phyloP scores from a whole-genome alignment of 2,797 vertebrate species.

The Notamacropus eugenii region DNA sequence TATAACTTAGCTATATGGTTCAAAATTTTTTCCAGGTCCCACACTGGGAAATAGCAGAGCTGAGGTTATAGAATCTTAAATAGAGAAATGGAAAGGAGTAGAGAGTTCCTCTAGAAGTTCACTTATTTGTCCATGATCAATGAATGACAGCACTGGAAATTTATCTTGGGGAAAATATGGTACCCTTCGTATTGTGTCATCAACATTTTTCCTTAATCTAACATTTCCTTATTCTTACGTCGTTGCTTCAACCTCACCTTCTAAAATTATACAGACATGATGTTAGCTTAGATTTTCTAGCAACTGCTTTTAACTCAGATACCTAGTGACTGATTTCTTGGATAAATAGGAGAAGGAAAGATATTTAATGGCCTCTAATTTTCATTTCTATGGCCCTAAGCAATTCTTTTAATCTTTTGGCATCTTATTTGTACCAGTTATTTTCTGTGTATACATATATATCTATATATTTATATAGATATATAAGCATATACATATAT shows the following conservation, averaged over 20 bases:
- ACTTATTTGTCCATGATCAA: neutral
- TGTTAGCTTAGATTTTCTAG: neutral
- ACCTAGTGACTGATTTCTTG: neutral
- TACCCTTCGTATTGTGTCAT: neutral
- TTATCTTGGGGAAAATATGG: neutral
- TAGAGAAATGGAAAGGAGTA: neutral
- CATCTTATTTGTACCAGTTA: conserved; percentile 1
- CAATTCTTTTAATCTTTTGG: neutral
- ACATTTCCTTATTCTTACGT: neutral
- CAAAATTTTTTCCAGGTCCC: neutral
- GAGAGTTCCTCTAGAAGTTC: neutral
- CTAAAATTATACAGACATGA: neutral
- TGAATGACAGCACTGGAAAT: neutral
- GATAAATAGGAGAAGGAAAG: neutral
- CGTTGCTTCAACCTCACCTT: neutral
- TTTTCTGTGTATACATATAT: neutral
- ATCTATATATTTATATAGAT: too few relatives aligned
- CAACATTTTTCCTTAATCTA: neutral
- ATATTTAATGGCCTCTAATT: neutral
- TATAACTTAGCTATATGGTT: neutral
- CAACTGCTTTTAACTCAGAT: neutral
- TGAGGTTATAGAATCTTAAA: neutral
- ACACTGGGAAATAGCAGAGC: neutral
- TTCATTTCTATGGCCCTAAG: neutral
- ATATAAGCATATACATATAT: too few relatives aligned